Evolutionary conservation across 2,888 invertebrate genomes (phyloP).

Genomic region (Caprella mutica): DNA sequence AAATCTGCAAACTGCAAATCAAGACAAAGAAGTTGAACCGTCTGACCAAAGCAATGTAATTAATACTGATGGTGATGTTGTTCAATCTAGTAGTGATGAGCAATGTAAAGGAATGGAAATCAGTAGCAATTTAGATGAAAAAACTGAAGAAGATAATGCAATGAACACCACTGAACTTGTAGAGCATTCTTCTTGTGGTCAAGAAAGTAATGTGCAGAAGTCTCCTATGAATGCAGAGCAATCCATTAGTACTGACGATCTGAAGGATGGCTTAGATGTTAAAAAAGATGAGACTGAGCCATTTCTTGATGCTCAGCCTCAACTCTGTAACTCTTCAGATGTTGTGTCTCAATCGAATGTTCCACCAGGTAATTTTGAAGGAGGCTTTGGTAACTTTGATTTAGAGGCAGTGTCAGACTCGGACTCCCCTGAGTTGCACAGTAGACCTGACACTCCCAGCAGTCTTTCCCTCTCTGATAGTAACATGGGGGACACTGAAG

Average conservation of each 20-base stretch:
- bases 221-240: too few species aligned
- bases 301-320: too few species aligned
- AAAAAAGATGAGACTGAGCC: too few species aligned
- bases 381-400: slow-evolving; percentile 30
- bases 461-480: slow-evolving; percentile 31
- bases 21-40: neutral
- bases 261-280: too few species aligned
- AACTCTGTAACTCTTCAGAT: too few species aligned
- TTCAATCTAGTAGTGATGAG: neutral
- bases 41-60: neutral
- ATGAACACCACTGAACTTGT: too few species aligned
- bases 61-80: neutral
- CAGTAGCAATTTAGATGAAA: neutral
- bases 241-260: too few species aligned
- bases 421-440: slow-evolving; percentile 26
- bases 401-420: slow-evolving; percentile 33
- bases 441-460: slow-evolving; percentile 24
- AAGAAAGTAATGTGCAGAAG: too few species aligned
- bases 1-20: neutral
- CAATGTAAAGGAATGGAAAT: neutral
- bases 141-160: neutral
- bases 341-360: too few species aligned
- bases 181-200: too few species aligned
- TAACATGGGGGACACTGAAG: slow-evolving; percentile 30
- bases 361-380: slow-evolving; percentile 8